Base-by-base conservation (phyloP, 1,140 invertebrate genomes). In the Drosophila carrolli region DNA sequence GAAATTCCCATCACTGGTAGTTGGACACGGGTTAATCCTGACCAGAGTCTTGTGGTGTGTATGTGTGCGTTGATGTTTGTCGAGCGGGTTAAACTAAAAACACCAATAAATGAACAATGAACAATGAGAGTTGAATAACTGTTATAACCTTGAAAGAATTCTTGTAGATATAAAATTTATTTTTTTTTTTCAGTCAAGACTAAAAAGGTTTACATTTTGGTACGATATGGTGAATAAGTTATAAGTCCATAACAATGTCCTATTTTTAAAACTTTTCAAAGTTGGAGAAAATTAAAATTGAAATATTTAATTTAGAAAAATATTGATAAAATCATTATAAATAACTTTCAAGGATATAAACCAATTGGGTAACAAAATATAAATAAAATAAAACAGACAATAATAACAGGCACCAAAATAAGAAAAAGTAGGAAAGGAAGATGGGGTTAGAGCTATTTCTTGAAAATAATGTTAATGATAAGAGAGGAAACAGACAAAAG, bases 31-130 rank as follows among this genome's bases (percentile, higher is more conserved):
- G 14, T 67, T 54, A 32, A 14, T 35, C 65, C 65, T 68, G 61
- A 66, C 38, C 65, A 68, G 8, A 46, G 65, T 68, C 65, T 32
- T 55, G 38, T 75, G 7, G 8, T 53, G 50, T 71, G 27, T 75
- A 14, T 37, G 40, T 57, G 35, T 75, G 60, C 53, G 60, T 65
- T 71, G 65, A 62, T 61, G 43, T 63, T 19, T 74, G 62, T 89
- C 77, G 81, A 70, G 63, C 68, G 63, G 44, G 50, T 37, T 40
- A 46, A 68, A 67, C 47, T 53, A 68, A 16, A 46, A 48, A 56
- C 40, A 55, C 60, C 54, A 29, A 44, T 58, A 37, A 47, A 16
- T 27, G 29, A 47, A 53, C 43, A 57, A 62, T 23, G 1, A 13
- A 9, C 6, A 10, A 27, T 32, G 61, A 40, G n/a, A 4, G 9